Conservation (phyloP, 2,888 invertebrate species). For the Tetanocera ferruginea region DNA sequence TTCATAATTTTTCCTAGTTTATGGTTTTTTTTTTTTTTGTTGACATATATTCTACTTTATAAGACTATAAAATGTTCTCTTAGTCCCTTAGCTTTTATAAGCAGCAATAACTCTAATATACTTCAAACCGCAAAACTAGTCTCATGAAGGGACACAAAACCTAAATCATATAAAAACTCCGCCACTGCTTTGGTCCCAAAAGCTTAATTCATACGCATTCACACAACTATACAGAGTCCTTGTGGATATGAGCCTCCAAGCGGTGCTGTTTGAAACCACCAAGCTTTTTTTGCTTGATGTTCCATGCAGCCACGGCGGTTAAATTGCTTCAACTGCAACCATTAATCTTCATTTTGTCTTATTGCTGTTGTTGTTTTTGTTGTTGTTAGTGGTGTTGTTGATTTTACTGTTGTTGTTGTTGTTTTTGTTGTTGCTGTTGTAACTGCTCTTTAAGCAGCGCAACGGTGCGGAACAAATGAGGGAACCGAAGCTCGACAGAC, state of each 20-base stretch:
- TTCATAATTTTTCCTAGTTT: too few relatives aligned
- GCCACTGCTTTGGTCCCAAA: background rate
- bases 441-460: conserved; percentile 46
- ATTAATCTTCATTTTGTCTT: conserved; percentile 65
- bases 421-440: conserved; percentile 40
- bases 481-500: conserved; percentile 35
- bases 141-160: background rate
- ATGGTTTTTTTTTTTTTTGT: too few relatives aligned
- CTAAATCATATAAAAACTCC: background rate
- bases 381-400: conserved; percentile 23
- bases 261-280: conserved; percentile 11
- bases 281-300: conserved; percentile 11
- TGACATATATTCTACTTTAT: too few relatives aligned
- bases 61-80: too few relatives aligned
- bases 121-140: too few relatives aligned
- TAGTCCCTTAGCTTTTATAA: too few relatives aligned
- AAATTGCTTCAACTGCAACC: conserved; percentile 55
- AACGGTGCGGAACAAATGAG: conserved; percentile 46
- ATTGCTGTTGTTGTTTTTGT: conserved; percentile 26
- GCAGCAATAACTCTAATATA: too few relatives aligned
- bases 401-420: conserved; percentile 28
- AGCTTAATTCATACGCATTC: background rate
- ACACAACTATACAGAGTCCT: background rate
- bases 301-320: conserved; percentile 41
- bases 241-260: background rate